Percentiles rank a stretch among this genome's conserved stretches.
Conservation (phyloP, 2,113 vertebrate genomes). For the Mungos mungo region DNA sequence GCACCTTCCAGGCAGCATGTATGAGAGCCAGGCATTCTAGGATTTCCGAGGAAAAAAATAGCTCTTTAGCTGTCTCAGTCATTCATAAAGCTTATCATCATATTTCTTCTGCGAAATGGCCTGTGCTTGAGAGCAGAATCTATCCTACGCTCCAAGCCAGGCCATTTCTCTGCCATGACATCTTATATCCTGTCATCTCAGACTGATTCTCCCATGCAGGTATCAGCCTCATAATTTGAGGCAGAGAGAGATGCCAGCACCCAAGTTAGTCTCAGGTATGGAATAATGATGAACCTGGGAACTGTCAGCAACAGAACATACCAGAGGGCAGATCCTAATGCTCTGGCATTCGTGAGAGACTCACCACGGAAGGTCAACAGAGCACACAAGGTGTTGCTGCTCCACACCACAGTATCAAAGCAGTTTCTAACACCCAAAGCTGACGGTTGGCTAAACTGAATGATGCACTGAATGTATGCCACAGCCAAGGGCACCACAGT, state of each 20-base stretch:
- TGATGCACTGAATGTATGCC: neutral
- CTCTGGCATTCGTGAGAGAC: neutral
- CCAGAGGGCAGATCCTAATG: neutral
- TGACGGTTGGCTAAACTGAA: slow-evolving; percentile 17
- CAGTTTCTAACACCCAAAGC: slow-evolving; percentile 39
- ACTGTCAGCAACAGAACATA: neutral
- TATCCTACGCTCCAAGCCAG: neutral
- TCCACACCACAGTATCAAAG: neutral
- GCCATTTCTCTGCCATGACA: neutral
- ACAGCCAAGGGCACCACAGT: neutral
- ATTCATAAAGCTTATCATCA: neutral
- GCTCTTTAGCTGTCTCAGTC: neutral
- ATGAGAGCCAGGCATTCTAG: neutral
- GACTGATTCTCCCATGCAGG: neutral
- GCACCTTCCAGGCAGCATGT: neutral
- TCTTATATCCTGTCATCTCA: neutral
- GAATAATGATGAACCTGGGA: neutral
- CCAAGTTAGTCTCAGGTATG: neutral
- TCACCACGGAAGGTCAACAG: neutral
- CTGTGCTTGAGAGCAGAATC: neutral
- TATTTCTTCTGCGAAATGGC: neutral
- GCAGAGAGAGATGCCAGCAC: neutral
- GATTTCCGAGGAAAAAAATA: neutral
- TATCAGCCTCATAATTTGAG: neutral
- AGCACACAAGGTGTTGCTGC: neutral